A percentile compares a stretch with the other conserved stretches of the same genome.
These are phyloP conservation scores for Aproaerema taeniolella DNA, from an alignment of 2,888 invertebrate genomes.

Conservation along the genomic window DNA sequence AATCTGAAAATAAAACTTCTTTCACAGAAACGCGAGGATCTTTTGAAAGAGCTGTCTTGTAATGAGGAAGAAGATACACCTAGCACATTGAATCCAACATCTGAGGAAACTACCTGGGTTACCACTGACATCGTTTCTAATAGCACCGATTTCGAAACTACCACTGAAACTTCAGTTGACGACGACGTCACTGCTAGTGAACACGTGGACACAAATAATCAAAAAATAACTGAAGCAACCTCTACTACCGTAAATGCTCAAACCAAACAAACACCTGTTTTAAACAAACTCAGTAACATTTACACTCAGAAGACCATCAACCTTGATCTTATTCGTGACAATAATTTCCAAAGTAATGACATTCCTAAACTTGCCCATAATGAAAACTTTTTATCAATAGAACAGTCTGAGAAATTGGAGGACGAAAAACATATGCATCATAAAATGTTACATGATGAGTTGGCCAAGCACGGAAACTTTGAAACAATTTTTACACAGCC, in stretches of 20 bases:
- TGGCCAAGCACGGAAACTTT: constrained; percentile 59
- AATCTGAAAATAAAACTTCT: not conserved
- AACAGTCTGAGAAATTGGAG: constrained; percentile 51
- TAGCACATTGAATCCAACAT: constrained; percentile 32
- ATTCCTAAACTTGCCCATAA: constrained; percentile 44
- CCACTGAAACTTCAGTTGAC: constrained; percentile 40
- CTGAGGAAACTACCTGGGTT: constrained; percentile 36
- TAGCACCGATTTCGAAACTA: constrained; percentile 43
- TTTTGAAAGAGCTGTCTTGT: constrained; percentile 78
- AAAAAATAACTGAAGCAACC: constrained; percentile 30
- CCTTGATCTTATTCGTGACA: constrained; percentile 34
- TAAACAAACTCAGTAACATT: constrained; percentile 25
- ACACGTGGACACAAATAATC: too few relatives aligned
- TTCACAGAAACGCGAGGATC: constrained; percentile 79
- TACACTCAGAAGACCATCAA: constrained; percentile 38
- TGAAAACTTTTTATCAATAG: constrained; percentile 41
- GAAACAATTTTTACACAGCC: constrained; percentile 70
- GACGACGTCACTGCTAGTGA: too few relatives aligned
- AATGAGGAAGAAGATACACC: constrained; percentile 64
- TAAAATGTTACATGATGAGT: constrained; percentile 62
- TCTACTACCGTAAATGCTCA: constrained; percentile 23
- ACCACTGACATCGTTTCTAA: constrained; percentile 28
- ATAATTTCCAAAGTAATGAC: constrained; percentile 57
- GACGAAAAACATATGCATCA: constrained; percentile 59
- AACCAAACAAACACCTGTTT: constrained; percentile 13